Conservation (phyloP, 1,140 invertebrate species). For the Linepithema humile region DNA sequence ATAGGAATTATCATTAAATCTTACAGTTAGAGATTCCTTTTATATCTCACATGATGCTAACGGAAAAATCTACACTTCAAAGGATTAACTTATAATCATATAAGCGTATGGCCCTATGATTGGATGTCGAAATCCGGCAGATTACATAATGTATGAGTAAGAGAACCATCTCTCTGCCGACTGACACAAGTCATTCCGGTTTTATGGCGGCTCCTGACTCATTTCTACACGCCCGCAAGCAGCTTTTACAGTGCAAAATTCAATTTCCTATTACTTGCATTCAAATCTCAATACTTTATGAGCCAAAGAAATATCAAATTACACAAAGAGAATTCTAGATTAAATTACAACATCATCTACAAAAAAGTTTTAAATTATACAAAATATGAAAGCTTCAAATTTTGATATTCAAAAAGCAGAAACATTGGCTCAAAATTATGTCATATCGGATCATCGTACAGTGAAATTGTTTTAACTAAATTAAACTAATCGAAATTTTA, state of each 20-base stretch:
- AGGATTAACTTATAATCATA: constrained; percentile 33
- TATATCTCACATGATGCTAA: neutral
- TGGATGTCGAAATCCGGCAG: constrained; percentile 51
- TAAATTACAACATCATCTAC: neutral
- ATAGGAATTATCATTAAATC: neutral
- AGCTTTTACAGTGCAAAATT: constrained; percentile 27
- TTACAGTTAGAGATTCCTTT: neutral
- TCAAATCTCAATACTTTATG: constrained; percentile 30
- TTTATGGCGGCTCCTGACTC: constrained; percentile 48
- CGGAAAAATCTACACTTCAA: constrained; percentile 12
- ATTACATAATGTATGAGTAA: constrained; percentile 68
- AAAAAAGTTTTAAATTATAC: neutral
- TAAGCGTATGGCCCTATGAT: constrained; percentile 32
- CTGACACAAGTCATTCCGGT: constrained; percentile 39
- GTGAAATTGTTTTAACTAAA: neutral
- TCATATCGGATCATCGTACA: neutral
- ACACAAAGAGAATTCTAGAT: neutral
- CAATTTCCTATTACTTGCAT: constrained; percentile 47
- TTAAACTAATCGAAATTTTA: neutral
- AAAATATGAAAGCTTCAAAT: neutral
- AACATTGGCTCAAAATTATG: neutral
- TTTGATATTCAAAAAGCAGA: neutral
- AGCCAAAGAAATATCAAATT: neutral
- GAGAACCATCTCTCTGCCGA: constrained; percentile 41
- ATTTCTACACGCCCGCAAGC: neutral